Evolutionary conservation across 2,888 invertebrate species (phyloP), one percentile per base, ranked within the genome.

Genomic region (Lasioglossum oenotherae): DNA sequence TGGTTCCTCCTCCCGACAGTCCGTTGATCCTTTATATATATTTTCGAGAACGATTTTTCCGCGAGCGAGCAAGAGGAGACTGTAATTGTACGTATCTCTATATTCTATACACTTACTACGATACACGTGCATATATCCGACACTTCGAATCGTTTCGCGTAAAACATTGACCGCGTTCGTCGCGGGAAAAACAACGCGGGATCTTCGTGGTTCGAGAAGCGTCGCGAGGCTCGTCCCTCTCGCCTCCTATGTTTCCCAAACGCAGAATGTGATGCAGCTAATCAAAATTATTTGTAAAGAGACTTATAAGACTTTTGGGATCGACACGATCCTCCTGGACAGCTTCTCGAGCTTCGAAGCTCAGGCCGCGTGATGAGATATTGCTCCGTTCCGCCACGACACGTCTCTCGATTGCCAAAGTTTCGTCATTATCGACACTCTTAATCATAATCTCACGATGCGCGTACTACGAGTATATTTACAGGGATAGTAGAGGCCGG

Each of bases 1-100:
- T 82, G 77, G 67, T 84, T 89, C 86, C 84, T 88, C 84, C 72
- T 77, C 41, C 41, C 60, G 71, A 84, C 81, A 78, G 80, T 84
- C 81, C 75, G 81, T 86, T 84, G 49, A 89, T 83, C 78, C 81
- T 87, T 74, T 87, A 44, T 82, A 88, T 92, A 91, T 92, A 88
- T 92, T 91, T 92, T 92, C 86, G 87, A 87, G 84, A 87, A 82
- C 80, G 69, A 87, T 82, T 90, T 92, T 88, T 86, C 72, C 73
- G 83, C 78, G 85, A 83, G 76, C 31, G 60, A 16, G 60, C 78
- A 71, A 83, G 81, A 89, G 80, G 76, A 60, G 72, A 71, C 80
- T 82, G 82, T 86, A 89, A 87, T 87, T 88, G 87, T 81, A 82
- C 83, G 76, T 82, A 89, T 75, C 80, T 74, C 81, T 80, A 81